Conservation (phyloP, 2,797 vertebrate species). For the Sebastes diploproa region DNA sequence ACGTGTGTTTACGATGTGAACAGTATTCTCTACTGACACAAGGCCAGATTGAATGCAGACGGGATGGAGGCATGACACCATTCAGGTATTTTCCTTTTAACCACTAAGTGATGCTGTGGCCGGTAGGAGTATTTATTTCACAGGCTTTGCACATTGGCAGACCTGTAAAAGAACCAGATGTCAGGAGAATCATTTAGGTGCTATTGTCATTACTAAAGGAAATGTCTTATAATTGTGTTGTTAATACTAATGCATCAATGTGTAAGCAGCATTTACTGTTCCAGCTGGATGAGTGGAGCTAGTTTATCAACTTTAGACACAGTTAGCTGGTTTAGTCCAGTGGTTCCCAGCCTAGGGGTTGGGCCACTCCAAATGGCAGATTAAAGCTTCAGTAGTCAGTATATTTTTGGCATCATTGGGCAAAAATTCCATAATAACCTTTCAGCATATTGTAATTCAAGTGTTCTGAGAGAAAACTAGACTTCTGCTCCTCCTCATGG, state of each 20-base stretch:
- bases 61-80: background rate
- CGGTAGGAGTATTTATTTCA: background rate
- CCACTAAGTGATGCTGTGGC: background rate
- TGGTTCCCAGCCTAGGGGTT: background rate
- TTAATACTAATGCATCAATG: background rate
- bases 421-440: no score
- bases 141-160: background rate
- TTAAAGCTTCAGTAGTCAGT: no score
- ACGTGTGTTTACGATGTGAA: background rate
- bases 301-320: background rate
- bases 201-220: background rate
- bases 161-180: background rate
- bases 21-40: background rate
- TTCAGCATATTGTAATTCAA: no score
- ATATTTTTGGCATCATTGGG: no score
- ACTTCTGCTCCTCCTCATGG: no score
- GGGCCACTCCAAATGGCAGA: background rate
- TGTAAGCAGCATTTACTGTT: background rate
- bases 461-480: no score
- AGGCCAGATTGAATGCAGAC: background rate
- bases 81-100: background rate
- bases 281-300: no score
- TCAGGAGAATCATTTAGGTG: background rate
- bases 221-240: background rate
- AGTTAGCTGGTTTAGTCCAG: background rate